phyloP scores from a whole-genome alignment of 2,113 vertebrate species.

The Macrotis lagotis region DNA sequence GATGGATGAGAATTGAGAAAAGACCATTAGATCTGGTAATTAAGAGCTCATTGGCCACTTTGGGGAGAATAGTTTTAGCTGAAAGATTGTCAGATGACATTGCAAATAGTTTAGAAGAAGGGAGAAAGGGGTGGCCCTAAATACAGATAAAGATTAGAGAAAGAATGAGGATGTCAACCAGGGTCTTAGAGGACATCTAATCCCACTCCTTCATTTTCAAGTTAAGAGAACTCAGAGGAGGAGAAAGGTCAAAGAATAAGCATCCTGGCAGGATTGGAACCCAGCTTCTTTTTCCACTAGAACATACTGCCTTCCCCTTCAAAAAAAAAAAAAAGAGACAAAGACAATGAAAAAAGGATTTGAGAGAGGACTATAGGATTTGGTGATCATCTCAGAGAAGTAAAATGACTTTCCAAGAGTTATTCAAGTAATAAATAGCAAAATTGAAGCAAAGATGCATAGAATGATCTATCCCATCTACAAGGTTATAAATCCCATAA shows the following conservation, averaged over 20 bases:
- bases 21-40: not conserved
- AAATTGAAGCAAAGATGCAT: not conserved
- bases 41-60: not conserved
- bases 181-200: not conserved
- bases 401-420: not conserved
- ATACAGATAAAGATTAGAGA: not conserved
- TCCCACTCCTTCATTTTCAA: not conserved
- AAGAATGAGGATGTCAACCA: not conserved
- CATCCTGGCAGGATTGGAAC: not conserved
- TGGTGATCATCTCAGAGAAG: not conserved
- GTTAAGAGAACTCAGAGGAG: not conserved
- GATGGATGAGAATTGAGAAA: not conserved
- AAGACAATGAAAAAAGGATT: not conserved
- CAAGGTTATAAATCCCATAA: not conserved
- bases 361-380: not conserved
- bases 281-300: not conserved
- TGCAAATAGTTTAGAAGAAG: not conserved
- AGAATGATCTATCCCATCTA: not conserved
- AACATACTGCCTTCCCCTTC: not conserved
- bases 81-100: not conserved
- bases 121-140: not conserved
- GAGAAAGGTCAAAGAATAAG: not conserved
- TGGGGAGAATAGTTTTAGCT: not conserved
- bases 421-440: not conserved
- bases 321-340: not conserved